A percentile compares a stretch with the other conserved stretches of the same genome.
phyloP scores from a whole-genome alignment of 2,113 vertebrate genomes.

The Phoxinus phoxinus region DNA sequence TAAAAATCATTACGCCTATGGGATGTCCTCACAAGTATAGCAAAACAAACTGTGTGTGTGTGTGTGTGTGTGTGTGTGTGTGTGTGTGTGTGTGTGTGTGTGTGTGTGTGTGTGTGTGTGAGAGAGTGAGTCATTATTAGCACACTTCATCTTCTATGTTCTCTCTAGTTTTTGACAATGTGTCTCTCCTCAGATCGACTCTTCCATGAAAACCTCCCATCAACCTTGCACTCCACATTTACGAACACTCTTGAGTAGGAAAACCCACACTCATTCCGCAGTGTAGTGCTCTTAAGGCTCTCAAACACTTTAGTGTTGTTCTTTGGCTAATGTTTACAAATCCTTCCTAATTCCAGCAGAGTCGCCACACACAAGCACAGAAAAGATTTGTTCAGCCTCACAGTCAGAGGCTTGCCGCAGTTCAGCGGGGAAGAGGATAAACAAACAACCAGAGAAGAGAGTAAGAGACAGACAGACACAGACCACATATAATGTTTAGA shows the following conservation, averaged over 20 bases:
- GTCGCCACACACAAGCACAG: conserved; percentile 5
- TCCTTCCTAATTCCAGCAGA: conserved; percentile 47
- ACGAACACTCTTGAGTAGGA: not conserved
- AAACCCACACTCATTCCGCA: conserved; percentile 15
- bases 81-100: not conserved
- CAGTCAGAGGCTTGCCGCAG: conserved; percentile 28
- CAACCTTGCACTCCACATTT: not conserved
- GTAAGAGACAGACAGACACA: not conserved
- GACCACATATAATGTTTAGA: conserved; percentile 6
- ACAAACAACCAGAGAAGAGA: conserved; percentile 4
- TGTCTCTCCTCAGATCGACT: conserved; percentile 10
- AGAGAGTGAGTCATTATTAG: conserved; percentile 24
- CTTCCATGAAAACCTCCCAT: not conserved
- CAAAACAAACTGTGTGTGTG: too few relatives aligned
- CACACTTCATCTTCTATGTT: not conserved
- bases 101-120: too few relatives aligned
- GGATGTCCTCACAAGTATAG: too few relatives aligned
- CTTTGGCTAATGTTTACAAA: conserved; percentile 52
- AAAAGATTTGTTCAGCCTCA: conserved; percentile 30
- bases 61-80: conserved; percentile 31
- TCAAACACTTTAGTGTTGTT: conserved; percentile 37
- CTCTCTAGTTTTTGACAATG: not conserved
- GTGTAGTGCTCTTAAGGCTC: conserved; percentile 39
- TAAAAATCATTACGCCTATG: too few relatives aligned
- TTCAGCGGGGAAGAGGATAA: not conserved